A percentile compares a stretch with the other conserved stretches of the same genome.
phyloP scores from a whole-genome alignment of 2,888 invertebrate species.

The Cacoxenus indagator region DNA sequence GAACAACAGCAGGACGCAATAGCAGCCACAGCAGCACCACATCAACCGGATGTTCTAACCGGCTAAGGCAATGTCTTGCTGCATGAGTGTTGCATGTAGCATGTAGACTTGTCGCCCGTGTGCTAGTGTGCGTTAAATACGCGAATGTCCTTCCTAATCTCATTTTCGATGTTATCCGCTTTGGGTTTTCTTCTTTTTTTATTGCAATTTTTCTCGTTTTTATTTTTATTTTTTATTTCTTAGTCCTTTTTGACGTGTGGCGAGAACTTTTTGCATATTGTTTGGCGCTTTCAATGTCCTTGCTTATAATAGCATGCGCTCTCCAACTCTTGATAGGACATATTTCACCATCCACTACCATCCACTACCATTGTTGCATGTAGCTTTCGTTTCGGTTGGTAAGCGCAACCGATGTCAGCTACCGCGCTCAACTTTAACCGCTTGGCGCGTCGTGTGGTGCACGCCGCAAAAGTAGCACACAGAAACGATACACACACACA shows the following conservation, averaged over 20 bases:
- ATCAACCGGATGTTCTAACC: conserved; percentile 24
- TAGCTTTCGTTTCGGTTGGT: not conserved
- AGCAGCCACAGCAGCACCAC: conserved; percentile 32
- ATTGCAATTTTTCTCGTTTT: not conserved
- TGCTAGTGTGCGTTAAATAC: conserved; percentile 53
- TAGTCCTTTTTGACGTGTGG: conserved; percentile 16
- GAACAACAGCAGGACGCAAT: conserved; percentile 60
- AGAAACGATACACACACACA: conserved; percentile 21
- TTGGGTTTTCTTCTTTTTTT: not conserved
- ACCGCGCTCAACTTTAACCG: not conserved
- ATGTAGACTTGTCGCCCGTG: not conserved
- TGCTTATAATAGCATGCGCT: conserved; percentile 28
- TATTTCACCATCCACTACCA: too few species aligned
- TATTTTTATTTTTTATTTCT: conserved; percentile 23
- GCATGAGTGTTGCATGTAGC: not conserved
- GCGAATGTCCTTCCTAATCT: conserved; percentile 67
- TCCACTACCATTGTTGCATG: too few species aligned
- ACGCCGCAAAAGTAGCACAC: conserved; percentile 18
- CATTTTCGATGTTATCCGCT: conserved; percentile 58
- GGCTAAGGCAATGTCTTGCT: too few species aligned
- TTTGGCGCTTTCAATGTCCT: conserved; percentile 28
- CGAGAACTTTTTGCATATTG: conserved; percentile 55
- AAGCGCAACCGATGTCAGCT: not conserved
- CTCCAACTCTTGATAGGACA: not conserved
- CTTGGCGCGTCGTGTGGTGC: conserved; percentile 18